phyloP scores from a whole-genome alignment of 2,797 vertebrate species.

The Lateolabrax maculatus region DNA sequence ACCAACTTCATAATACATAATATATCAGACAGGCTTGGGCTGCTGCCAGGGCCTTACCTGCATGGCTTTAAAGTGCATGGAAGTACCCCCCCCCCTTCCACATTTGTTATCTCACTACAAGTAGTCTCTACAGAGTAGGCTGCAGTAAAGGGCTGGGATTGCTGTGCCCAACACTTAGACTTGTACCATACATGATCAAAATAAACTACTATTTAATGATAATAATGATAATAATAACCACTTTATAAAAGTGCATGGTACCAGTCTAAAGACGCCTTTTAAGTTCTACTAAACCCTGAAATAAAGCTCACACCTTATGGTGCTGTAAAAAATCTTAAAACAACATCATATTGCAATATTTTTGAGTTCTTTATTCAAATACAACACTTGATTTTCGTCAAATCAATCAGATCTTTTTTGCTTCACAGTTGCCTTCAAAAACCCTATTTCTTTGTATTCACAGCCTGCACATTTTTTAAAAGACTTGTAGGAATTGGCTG shows the following conservation, averaged over 20 bases:
- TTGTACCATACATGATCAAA: background rate
- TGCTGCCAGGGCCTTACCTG: conserved; percentile 54
- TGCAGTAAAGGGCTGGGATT: conserved; percentile 13
- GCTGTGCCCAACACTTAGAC: conserved; percentile 14
- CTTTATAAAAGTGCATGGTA: background rate
- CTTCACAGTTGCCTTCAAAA: background rate
- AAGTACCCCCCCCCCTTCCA: background rate
- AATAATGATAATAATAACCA: no score
- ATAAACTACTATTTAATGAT: background rate
- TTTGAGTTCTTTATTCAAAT: background rate
- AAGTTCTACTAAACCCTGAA: background rate
- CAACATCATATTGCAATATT: background rate
- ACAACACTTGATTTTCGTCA: background rate
- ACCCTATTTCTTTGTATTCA: background rate
- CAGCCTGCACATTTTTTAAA: background rate
- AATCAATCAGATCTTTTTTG: background rate
- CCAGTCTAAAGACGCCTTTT: background rate
- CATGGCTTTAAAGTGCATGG: conserved; percentile 77
- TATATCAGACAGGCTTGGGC: conserved; percentile 39
- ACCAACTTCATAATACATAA: conserved; percentile 34
- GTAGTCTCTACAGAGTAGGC: conserved; percentile 27
- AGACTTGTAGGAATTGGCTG: background rate
- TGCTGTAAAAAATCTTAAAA: conserved; percentile 1
- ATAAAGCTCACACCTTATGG: background rate
- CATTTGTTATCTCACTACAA: conserved; percentile 66